Base-by-base conservation (phyloP, 1,140 invertebrate species). In the Drosophila funebris region DNA sequence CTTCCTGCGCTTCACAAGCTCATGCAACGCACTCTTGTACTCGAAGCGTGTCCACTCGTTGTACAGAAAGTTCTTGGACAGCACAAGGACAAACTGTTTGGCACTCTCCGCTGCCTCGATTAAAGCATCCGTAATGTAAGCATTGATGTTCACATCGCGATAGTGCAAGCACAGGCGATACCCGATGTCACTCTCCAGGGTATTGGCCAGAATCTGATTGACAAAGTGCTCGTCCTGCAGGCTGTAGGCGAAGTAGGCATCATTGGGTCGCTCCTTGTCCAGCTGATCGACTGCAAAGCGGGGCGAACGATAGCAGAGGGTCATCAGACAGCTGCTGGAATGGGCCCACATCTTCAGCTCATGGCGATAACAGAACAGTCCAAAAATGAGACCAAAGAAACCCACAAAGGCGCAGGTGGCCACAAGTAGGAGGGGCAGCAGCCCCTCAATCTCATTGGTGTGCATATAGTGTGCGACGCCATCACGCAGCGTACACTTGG, bases 21-120 rank as follows among this genome's bases (percentile, higher is more conserved):
- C 96, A 88, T 97, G 96, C n/a, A 98, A 93, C 1, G 97, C 97
- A 48, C 95, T 95, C 92, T 97, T 97, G 91, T 98, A 97, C 92
- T 98, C 97, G 90, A 97, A 97, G 56, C 97, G 94, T 77, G 96
- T 96, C 97, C 97, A 99, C 92, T 98, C 97, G 92, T 97, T 97
- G 92, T 97, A 95, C 14, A 99, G 94, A 92, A 98, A 99, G 93
- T 97, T 97, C 91, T 97, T 97, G 1, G 97, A 97, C 22, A 99
- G 91, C 27, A 99, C 95, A 73, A 99, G 94, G 43, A 99, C 96
- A 11, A 97, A 98, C 80, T 97, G 94, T 71, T 96, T 95, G 13
- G 97, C 97, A 22, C 96, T 96, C 84, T 98, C 97, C 2, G 97
- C 96, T 0, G 97, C 97, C 90, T 98, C 96, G 58, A 97, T 95